Evolutionary conservation across 2,888 invertebrate genomes (phyloP), one percentile per base, ranked within the genome.

Genomic region (Epirrhoe alternata): DNA sequence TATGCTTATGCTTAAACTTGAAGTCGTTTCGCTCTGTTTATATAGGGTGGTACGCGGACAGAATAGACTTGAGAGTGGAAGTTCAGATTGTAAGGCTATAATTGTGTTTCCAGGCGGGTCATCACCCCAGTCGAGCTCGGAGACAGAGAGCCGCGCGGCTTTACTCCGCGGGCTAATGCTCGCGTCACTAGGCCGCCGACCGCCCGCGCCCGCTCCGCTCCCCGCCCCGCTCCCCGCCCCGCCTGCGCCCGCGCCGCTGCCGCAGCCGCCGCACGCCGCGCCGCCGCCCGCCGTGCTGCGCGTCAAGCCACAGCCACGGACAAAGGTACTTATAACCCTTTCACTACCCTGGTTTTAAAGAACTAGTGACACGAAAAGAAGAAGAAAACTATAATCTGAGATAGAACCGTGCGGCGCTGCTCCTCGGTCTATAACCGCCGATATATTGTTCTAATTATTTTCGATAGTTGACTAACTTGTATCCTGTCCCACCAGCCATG

Each of bases 91-190:
- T 10, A 35, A 35, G 5, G 1, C 3, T 24, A 2, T 24, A 24
- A 24, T 24, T 24, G 24, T 24, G 3, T 0, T 57, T 17, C n/a
- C 78, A 89, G 89, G 88, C 17, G 82, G 77, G 14, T 76, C 81
- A 69, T 83, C 78, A 61, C 79, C 77, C 70, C 77, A 81, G 64
- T 81, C 81, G 62, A 79, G 81, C 47, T 80, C 78, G 61, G 90
- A 90, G 79, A 80, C 86, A 59, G 88, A 86, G 74, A 84, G 85
- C 5, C 90, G 93, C 75, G 89, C 90, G 75, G 90, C 89, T 68
- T 79, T 93, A 61, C 84, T 93, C 62, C 90, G 92, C 75, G 93
- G 90, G 1, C 82, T 92, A 70, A 79, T 93, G 85, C 88, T 93
- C 72, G 92, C 92, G 77, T 92, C 93, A 53, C 86, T 93, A 71